Percentiles rank a stretch among this genome's conserved stretches.
Evolutionary conservation across 1,140 invertebrate species (phyloP).

Genomic region (Brevipalpus yothersi): DNA sequence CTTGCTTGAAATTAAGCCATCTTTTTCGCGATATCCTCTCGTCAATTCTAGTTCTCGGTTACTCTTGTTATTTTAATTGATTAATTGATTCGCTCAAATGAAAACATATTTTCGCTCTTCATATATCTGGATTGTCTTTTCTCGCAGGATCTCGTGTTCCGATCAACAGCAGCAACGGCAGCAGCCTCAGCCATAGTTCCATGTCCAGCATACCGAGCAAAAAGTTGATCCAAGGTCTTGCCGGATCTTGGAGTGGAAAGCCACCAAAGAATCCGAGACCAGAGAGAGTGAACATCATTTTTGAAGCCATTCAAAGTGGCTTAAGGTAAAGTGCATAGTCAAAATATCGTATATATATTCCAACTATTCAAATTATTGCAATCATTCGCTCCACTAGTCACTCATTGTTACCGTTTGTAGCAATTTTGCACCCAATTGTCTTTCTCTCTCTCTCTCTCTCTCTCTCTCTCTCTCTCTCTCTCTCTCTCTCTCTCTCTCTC

Average conservation of each 20-base stretch:
- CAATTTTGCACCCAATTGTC: background rate
- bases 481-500: too few relatives aligned
- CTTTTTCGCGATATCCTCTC: too few relatives aligned
- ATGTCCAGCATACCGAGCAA: background rate
- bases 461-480: too few relatives aligned
- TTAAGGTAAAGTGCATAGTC: background rate
- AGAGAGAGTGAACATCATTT: background rate
- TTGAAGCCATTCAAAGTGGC: background rate
- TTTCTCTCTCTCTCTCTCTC: background rate
- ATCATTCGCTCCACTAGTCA: background rate
- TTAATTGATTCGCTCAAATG: too few relatives aligned
- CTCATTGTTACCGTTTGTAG: background rate
- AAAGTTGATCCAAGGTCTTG: background rate
- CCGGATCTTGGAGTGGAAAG: constrained; percentile 2
- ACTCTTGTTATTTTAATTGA: too few relatives aligned
- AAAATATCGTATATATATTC: background rate
- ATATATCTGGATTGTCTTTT: too few relatives aligned
- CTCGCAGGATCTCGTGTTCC: too few relatives aligned
- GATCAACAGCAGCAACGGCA: too few relatives aligned
- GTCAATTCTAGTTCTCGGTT: too few relatives aligned
- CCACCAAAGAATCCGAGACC: constrained; percentile 1
- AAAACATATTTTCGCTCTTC: too few relatives aligned
- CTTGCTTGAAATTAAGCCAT: too few relatives aligned
- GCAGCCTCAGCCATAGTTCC: too few relatives aligned
- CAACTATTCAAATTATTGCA: background rate